Evolutionary conservation across 2,797 vertebrate genomes (phyloP), one percentile per base, ranked within the genome.

Genomic region (Peromyscus attwateri): DNA sequence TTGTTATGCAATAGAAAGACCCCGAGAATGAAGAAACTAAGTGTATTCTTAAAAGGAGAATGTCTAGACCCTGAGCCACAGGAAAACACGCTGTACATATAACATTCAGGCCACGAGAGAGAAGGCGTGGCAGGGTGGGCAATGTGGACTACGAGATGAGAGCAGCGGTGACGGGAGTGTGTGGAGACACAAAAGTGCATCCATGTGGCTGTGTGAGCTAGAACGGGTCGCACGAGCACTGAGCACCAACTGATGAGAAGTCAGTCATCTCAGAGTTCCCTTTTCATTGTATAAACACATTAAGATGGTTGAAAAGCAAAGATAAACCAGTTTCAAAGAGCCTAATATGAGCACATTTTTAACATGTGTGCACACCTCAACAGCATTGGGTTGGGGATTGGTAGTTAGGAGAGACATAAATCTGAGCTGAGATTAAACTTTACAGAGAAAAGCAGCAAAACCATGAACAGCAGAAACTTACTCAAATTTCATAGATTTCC

Each of bases 351-450:
- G 2, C 46, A 90, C 76, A 66, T 1, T 40, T 6, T 29, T 34
- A 43, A 87, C 43, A 29, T 31, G 27, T 23, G 40, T 25, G 85
- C 66, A 49, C 34, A 46, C 25, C 25, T 66, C 23, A 1, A 1
- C 0, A 94, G 62, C 3, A 6, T 17, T 87, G 21, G 19, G 37
- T 64, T 90, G 87, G 77, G 6, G 17, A 81, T 3, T 75, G 21
- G 21, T 0, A 43, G 40, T 70, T 73, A 31, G 5, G n/a, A 57
- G n/a, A 93, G 31, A 64, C 6, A 93, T 25, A 64, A 27, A 90
- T 46, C 37, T 40, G 55, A 95, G 73, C 29, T 88, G 75, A 92
- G 52, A 77, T 82, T 21, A 68, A 77, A 95, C 70, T 82, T 88
- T 77, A 31, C 12, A 77, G 60, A 73, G 27, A 94, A 88, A 94